Percentiles rank a stretch among this genome's conserved stretches.
Evolutionary conservation across 2,888 invertebrate species (phyloP).

Genomic region (Drosophila lacicola): DNA sequence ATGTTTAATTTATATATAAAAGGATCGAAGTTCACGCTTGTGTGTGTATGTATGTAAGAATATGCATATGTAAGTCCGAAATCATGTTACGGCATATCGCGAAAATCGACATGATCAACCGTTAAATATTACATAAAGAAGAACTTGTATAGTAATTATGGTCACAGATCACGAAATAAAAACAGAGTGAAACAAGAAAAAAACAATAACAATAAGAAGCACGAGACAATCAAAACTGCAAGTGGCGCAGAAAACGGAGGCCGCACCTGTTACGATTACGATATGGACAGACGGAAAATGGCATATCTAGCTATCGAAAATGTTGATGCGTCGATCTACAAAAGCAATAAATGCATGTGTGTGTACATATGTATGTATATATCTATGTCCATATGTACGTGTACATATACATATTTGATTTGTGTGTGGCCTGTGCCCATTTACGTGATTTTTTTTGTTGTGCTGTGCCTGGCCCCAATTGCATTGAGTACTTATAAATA

Average conservation of each 20-base stretch:
- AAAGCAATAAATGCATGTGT: too few species aligned
- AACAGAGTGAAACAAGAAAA: not conserved
- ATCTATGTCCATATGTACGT: not conserved
- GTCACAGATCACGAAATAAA: too few species aligned
- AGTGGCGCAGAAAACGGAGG: conserved; percentile 32
- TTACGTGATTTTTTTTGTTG: conserved; percentile 48
- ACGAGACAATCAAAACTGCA: conserved; percentile 35
- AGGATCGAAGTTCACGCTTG: too few species aligned
- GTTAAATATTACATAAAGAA: too few species aligned
- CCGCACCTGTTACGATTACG: conserved; percentile 62
- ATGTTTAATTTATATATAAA: too few species aligned
- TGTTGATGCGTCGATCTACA: conserved; percentile 19
- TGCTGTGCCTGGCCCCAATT: conserved; percentile 48
- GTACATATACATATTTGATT: conserved; percentile 16
- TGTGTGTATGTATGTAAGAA: too few species aligned
- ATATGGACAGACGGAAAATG: conserved; percentile 21
- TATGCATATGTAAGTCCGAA: too few species aligned
- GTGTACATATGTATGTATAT: not conserved
- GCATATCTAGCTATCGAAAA: conserved; percentile 16
- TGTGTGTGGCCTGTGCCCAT: conserved; percentile 48
- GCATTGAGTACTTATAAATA: conserved; percentile 47
- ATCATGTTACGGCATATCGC: too few species aligned
- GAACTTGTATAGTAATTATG: too few species aligned
- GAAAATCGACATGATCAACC: too few species aligned
- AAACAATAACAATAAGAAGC: conserved; percentile 14